phyloP scores from a whole-genome alignment of 2,797 vertebrate species.

The Sebastes iracundus region DNA sequence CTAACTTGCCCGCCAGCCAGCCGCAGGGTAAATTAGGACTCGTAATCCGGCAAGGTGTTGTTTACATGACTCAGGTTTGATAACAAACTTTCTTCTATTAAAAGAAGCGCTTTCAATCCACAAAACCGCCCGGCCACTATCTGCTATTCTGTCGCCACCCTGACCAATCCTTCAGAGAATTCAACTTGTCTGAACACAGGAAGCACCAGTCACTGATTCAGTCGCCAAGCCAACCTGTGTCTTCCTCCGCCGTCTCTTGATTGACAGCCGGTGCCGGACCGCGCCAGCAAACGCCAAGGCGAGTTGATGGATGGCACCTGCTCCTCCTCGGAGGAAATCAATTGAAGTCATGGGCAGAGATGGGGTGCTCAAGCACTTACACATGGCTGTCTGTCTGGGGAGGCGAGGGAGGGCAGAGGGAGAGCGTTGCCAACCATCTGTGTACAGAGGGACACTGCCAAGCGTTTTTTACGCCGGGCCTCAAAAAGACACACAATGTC shows the following conservation, averaged over 20 bases:
- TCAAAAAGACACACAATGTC: conserved; percentile 57
- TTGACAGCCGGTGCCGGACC: conserved; percentile 28
- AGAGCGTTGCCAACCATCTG: conserved; percentile 68
- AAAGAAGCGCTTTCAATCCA: background rate
- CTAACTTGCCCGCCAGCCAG: conserved; percentile 2
- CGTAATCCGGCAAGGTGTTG: conserved; percentile 34
- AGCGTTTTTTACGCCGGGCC: conserved; percentile 38
- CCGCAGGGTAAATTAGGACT: conserved; percentile 32
- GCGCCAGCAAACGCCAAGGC: conserved; percentile 10
- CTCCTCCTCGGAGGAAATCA: conserved; percentile 68
- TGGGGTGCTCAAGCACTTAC: conserved; percentile 53
- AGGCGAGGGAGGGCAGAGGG: background rate
- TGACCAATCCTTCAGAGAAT: background rate
- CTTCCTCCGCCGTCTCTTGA: conserved; percentile 15
- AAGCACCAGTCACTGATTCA: background rate
- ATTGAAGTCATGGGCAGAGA: conserved; percentile 51
- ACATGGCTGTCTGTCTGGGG: conserved; percentile 52
- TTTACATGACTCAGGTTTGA: conserved; percentile 24
- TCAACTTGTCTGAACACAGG: background rate
- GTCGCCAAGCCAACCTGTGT: conserved; percentile 13
- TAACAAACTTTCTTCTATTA: background rate
- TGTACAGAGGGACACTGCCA: conserved; percentile 59
- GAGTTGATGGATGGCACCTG: conserved; percentile 63
- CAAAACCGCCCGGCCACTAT: background rate
- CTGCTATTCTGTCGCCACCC: background rate